A percentile compares a stretch with the other conserved stretches of the same genome.
phyloP scores from a whole-genome alignment of 1,140 invertebrate genomes.

The Tetramorium alpestre region DNA sequence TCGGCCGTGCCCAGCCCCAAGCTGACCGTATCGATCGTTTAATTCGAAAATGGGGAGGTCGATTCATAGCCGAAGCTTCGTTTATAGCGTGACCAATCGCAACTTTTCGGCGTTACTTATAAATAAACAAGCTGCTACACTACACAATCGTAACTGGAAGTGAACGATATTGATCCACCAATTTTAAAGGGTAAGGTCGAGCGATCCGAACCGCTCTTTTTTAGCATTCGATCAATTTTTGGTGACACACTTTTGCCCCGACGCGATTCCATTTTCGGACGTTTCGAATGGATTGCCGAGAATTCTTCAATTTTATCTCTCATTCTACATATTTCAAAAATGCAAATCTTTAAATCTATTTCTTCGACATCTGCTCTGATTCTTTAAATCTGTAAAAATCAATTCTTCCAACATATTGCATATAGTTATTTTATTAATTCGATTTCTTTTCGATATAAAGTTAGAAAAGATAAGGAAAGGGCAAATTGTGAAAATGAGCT shows the following conservation, averaged over 20 bases:
- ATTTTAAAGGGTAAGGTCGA: slow-evolving; percentile 50
- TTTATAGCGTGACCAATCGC: slow-evolving; percentile 26
- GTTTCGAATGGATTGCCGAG: neutral
- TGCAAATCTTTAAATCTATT: neutral
- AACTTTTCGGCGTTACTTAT: slow-evolving; percentile 35
- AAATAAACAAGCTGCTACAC: slow-evolving; percentile 43
- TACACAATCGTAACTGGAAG: slow-evolving; percentile 16
- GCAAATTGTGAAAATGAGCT: neutral
- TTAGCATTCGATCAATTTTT: slow-evolving; percentile 32
- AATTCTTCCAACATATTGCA: neutral
- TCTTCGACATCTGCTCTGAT: neutral
- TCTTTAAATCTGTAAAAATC: neutral
- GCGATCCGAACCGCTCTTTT: slow-evolving; percentile 32
- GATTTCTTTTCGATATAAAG: neutral
- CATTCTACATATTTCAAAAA: neutral
- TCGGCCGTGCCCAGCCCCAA: slow-evolving; percentile 41
- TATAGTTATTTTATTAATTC: neutral
- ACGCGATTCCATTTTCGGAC: slow-evolving; percentile 15
- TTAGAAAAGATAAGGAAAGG: neutral
- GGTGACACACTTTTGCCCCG: slow-evolving; percentile 37
- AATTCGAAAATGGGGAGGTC: slow-evolving; percentile 59
- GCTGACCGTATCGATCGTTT: slow-evolving; percentile 59
- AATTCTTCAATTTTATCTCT: neutral
- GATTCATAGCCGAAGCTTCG: slow-evolving; percentile 27
- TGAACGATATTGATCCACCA: slow-evolving; percentile 11